Evolutionary conservation across 2,113 vertebrate genomes (phyloP).

Genomic region (Aspiorhynchus laticeps): DNA sequence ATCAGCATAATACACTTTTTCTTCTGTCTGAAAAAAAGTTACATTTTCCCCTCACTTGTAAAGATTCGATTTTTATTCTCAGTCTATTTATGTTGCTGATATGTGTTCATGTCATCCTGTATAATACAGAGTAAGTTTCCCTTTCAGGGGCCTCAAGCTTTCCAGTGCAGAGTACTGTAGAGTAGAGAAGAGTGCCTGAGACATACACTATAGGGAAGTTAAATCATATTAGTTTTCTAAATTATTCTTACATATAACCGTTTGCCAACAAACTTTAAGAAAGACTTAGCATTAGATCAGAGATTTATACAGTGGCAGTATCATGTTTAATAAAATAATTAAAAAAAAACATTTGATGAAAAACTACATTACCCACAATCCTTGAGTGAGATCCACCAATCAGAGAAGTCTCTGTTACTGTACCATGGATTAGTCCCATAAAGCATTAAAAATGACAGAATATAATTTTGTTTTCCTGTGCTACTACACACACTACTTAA

Average conservation of each 20-base stretch:
- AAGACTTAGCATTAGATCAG: neutral
- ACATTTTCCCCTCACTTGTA: neutral
- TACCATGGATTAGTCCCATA: too few relatives aligned
- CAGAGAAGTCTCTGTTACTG: neutral
- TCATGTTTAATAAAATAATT: neutral
- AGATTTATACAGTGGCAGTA: neutral
- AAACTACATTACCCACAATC: neutral
- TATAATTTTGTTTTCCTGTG: neutral
- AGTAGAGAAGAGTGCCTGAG: neutral
- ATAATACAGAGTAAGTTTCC: neutral
- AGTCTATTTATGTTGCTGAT: neutral
- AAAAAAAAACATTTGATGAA: neutral
- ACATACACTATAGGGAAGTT: neutral
- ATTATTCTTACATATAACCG: neutral
- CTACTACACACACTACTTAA: neutral
- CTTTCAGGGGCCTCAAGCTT: neutral
- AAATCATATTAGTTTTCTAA: neutral
- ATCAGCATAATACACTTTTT: neutral
- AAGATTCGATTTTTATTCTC: neutral
- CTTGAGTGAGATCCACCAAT: neutral
- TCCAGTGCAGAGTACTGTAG: neutral
- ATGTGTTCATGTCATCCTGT: neutral
- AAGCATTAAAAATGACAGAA: too few relatives aligned
- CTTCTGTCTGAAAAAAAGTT: neutral
- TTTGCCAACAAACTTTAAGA: neutral